Conservation (phyloP, 2,113 vertebrate genomes). For the Apeltes quadracus region DNA sequence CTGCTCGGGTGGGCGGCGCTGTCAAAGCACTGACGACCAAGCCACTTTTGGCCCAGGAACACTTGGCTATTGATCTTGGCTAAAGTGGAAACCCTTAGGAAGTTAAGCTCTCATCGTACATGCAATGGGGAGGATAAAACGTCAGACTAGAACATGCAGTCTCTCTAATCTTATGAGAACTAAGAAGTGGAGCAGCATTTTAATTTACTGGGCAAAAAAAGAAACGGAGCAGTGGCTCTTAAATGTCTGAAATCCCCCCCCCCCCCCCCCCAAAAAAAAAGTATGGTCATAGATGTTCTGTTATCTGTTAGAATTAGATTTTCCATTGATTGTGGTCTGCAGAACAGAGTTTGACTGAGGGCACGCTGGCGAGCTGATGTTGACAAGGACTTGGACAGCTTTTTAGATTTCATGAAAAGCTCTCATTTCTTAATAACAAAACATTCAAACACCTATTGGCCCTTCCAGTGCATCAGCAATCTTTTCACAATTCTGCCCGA, state of each 20-base stretch:
- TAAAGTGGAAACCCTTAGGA: conserved; percentile 72
- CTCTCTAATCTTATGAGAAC: conserved; percentile 71
- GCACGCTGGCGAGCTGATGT: neutral
- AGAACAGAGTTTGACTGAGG: conserved; percentile 7
- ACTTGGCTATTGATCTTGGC: conserved; percentile 72
- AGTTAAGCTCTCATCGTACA: conserved; percentile 67
- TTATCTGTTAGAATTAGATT: conserved; percentile 1
- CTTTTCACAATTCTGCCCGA: neutral
- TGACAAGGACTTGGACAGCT: neutral
- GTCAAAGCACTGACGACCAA: conserved; percentile 37
- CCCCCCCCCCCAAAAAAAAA: no score
- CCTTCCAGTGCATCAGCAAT: neutral
- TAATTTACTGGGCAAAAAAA: conserved; percentile 62
- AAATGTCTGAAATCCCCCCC: neutral
- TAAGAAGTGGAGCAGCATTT: conserved; percentile 70
- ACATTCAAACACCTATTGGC: neutral
- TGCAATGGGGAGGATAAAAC: conserved; percentile 68
- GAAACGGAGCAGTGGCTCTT: no score
- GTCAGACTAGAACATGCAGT: conserved; percentile 62
- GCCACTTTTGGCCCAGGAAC: conserved; percentile 54
- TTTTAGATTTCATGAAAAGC: neutral
- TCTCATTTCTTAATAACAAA: neutral
- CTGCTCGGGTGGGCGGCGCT: conserved; percentile 14
- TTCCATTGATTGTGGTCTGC: conserved; percentile 2
- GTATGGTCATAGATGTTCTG: neutral